These are phyloP conservation scores for Tholera decimalis DNA, from an alignment of 2,888 invertebrate genomes.

Conservation along the genomic window DNA sequence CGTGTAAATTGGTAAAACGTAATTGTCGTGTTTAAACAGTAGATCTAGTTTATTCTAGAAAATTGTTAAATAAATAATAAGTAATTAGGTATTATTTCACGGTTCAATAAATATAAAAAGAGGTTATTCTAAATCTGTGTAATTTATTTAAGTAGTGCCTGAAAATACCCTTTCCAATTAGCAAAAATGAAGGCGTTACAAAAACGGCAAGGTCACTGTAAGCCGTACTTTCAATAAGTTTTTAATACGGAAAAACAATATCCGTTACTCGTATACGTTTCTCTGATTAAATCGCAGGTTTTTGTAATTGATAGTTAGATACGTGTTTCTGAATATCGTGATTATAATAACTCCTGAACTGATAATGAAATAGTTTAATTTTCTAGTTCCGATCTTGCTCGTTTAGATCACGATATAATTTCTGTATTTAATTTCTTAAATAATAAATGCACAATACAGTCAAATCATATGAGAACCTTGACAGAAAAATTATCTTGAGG, in stretches of 20 bases:
- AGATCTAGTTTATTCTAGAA: neutral
- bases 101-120: slow-evolving; percentile 29
- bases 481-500: too few relatives aligned
- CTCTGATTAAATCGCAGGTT: slow-evolving; percentile 54
- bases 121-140: slow-evolving; percentile 32
- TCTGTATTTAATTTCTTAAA: too few relatives aligned
- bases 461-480: too few relatives aligned
- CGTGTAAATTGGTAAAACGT: too few relatives aligned
- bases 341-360: neutral
- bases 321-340: slow-evolving; percentile 7
- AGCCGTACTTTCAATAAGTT: slow-evolving; percentile 64
- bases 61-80: neutral
- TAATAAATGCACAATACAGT: too few relatives aligned
- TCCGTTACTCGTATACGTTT: slow-evolving; percentile 60
- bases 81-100: slow-evolving; percentile 25
- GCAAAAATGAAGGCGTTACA: slow-evolving; percentile 35
- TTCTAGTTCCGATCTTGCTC: neutral
- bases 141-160: slow-evolving; percentile 33
- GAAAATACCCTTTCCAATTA: slow-evolving; percentile 64
- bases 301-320: slow-evolving; percentile 14
- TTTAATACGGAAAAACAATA: slow-evolving; percentile 69
- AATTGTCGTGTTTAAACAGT: neutral
- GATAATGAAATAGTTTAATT: neutral
- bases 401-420: neutral
- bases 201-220: slow-evolving; percentile 67